Evolutionary conservation across 1,140 invertebrate species (phyloP), one percentile per base, ranked within the genome.

Genomic region (Homalodisca vitripennis): DNA sequence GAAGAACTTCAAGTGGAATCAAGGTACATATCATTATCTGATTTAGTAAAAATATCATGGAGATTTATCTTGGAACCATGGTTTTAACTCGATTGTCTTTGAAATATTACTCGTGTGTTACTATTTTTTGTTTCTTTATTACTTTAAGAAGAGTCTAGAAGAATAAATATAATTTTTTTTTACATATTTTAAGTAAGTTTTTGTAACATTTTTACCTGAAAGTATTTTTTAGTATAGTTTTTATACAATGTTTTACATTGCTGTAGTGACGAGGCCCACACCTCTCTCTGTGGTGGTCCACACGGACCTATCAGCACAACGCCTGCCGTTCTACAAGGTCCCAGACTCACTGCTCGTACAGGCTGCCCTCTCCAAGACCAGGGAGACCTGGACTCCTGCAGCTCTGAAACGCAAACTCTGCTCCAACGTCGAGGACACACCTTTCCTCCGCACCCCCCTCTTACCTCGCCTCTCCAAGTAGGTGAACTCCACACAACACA

Each of bases 311-410:
- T 51, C 46, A 41, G 3, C 10, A n/a, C 27, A 51, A 29, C 24
- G 48, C 20, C 20, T 67, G 48, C 68, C 68, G 6, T 17, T 27
- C 13, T 64, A 69, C 29, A 60, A 62, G 13, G 34, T 31, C 0
- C 24, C 60, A 10, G 34, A 41, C 3, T 57, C 53, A 6, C 26
- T 20, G 26, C 30, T 69, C 3, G 20, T 69, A 34, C n/a, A 69
- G 24, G 29, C 60, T 2, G 68, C 68, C 2, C 22, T 69, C 17
- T 2, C 14, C 22, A 69, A 64, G 27, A 64, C 68, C 2, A 22
- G 68, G 26, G 57, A 69, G 34, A 69, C 31, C 0, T 69, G 68
- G 68, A 69, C 68, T 6, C 68, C 68, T 17, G 27, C 41, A n/a
- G 57, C 68, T 0, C 68, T 64, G 14, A 69, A 69, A 51, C 62